These are phyloP conservation scores for Callopanchax toddi DNA, from an alignment of 2,113 vertebrate genomes.

Conservation along the genomic window DNA sequence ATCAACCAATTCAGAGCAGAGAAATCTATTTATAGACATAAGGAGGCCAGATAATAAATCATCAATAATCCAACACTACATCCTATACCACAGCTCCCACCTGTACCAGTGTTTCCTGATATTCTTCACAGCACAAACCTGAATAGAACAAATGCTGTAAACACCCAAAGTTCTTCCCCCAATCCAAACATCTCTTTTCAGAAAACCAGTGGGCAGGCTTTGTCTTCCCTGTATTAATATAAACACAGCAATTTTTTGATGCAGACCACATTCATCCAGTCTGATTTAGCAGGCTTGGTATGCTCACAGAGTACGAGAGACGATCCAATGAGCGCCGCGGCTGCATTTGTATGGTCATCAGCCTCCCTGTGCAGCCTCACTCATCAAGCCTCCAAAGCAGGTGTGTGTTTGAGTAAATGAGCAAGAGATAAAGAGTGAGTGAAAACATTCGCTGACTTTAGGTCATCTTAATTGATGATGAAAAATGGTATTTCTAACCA, in stretches of 20 bases:
- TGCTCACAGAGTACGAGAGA: constrained; percentile 48
- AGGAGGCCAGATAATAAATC: too few relatives aligned
- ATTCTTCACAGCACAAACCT: too few relatives aligned
- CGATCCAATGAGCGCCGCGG: constrained; percentile 37
- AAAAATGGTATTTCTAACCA: constrained; percentile 27
- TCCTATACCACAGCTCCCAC: too few relatives aligned
- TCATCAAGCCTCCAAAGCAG: constrained; percentile 41
- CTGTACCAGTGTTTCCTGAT: too few relatives aligned
- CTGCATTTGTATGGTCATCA: constrained; percentile 63
- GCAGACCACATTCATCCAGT: constrained; percentile 51
- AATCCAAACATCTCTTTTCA: constrained; percentile 31
- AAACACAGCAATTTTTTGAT: constrained; percentile 20
- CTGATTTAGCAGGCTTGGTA: constrained; percentile 31
- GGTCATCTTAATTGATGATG: constrained; percentile 24
- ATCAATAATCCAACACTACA: too few relatives aligned
- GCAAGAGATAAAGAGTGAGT: not conserved
- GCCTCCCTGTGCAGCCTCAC: constrained; percentile 33
- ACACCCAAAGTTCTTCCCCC: too few relatives aligned
- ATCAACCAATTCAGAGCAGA: too few relatives aligned
- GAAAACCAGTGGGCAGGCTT: not conserved
- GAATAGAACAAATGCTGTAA: too few relatives aligned
- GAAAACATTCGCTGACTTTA: constrained; percentile 3
- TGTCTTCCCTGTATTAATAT: constrained; percentile 15
- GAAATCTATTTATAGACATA: too few relatives aligned
- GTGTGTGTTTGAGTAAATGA: constrained; percentile 9